Evolutionary conservation across 2,888 invertebrate species (phyloP), one percentile per base, ranked within the genome.

Genomic region (Hermodice carunculata): DNA sequence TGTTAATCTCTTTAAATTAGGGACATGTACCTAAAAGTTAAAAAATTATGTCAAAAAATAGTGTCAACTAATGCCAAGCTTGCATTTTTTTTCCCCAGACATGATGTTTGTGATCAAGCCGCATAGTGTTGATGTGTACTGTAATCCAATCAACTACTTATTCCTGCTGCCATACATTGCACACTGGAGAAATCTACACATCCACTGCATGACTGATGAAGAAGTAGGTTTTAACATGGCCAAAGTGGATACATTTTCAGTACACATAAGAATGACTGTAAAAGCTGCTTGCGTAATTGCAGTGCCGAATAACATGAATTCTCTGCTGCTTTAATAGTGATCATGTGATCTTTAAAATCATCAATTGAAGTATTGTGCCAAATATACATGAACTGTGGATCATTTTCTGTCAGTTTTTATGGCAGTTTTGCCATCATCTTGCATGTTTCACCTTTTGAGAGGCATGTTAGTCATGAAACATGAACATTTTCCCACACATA

Each of bases 111-210:
- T 82, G 54, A 76, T 84, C 4, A 71, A 74, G 46, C 64, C 61
- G 28, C 74, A 80, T 34, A 73, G 75, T 61, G 82, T 84, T n/a
- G 79, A 84, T 64, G 74, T 84, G 1, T 84, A 83, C 69, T 84
- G 84, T 73, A 84, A 84, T 61, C 81, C 81, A 22, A 67, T 83
- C 66, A 82, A 82, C 74, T 84, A 82, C 63, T 76, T 78, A 49
- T 80, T 79, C 59, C 70, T 84, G 11, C 70, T 84, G 61, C 82
- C 83, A 1, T 84, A 84, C 64, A 74, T 81, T 58, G 79, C 79
- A 26, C 81, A 80, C 67, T 84, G 84, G 84, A 76, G 77, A 57
- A 81, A 82, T 64, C 70, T 83, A n/a, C 70, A 73, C 64, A 77
- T 83, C 54, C 82, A 84, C 63, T 83, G 83, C 67, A 71, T 84